Conservation (phyloP, 2,113 vertebrate genomes). For the Rhombomys opimus region DNA sequence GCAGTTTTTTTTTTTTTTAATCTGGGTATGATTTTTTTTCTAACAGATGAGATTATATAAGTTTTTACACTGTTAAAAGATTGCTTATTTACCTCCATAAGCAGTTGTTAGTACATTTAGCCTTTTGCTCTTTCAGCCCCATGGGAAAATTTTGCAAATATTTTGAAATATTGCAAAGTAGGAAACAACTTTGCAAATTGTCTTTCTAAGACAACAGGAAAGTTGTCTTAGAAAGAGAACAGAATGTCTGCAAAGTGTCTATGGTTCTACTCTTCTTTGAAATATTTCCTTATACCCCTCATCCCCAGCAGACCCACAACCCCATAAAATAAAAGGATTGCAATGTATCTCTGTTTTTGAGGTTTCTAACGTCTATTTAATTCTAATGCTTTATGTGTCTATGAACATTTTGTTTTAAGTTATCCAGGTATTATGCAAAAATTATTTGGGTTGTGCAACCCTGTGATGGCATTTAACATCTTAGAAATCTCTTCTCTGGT, state of each 20-base stretch:
- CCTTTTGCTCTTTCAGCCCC: neutral
- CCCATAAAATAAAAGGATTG: neutral
- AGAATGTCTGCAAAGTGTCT: neutral
- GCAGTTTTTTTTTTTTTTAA: neutral
- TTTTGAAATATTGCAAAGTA: no score
- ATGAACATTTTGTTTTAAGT: neutral
- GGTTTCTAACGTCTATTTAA: neutral
- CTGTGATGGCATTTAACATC: neutral
- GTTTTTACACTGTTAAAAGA: neutral
- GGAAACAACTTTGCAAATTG: no score
- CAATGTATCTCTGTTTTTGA: neutral
- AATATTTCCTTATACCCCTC: neutral
- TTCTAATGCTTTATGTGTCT: neutral
- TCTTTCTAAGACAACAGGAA: no score
- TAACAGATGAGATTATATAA: conserved; percentile 1
- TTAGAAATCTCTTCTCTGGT: conserved; percentile 61
- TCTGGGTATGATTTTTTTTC: neutral
- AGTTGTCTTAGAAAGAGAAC: neutral
- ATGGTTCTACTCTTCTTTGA: neutral
- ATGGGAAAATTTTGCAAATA: neutral
- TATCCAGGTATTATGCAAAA: conserved; percentile 52
- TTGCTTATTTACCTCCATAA: conserved; percentile 23
- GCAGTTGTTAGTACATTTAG: conserved; percentile 18
- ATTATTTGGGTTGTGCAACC: conserved; percentile 9
- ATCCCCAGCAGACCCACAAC: fast-evolving